phyloP scores from a whole-genome alignment of 2,797 vertebrate species.

The Cynopterus sphinx region DNA sequence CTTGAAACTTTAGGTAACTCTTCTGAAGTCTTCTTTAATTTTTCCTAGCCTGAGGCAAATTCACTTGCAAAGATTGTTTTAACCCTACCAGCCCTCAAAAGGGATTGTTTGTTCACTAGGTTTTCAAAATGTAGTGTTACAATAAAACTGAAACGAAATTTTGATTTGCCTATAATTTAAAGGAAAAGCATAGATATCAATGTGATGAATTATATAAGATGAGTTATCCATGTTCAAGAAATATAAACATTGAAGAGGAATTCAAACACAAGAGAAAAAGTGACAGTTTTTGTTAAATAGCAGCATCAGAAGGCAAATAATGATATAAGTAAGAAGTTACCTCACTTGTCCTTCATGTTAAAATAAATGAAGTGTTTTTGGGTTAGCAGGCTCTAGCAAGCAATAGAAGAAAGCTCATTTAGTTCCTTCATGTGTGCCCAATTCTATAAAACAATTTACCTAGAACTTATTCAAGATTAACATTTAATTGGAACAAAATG shows the following conservation, averaged over 20 bases:
- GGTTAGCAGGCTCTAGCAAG: background rate
- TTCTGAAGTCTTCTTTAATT: background rate
- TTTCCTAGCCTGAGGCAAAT: background rate
- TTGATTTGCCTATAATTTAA: background rate
- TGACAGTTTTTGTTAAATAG: background rate
- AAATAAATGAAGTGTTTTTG: background rate
- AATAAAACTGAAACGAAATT: background rate
- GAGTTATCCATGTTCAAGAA: background rate
- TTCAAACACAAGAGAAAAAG: background rate
- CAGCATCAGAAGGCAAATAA: background rate
- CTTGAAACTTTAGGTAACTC: background rate
- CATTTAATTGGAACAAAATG: background rate
- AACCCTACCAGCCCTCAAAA: background rate
- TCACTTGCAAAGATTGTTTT: background rate
- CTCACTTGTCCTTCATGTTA: background rate
- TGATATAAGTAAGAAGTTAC: background rate
- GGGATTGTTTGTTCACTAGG: background rate
- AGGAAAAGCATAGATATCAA: background rate
- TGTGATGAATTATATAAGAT: background rate
- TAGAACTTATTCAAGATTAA: background rate
- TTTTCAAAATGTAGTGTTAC: background rate
- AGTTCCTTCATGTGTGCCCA: background rate
- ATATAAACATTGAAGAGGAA: background rate
- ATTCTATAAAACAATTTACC: background rate
- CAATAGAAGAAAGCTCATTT: background rate